Evolutionary conservation across 1,140 invertebrate genomes (phyloP).

Genomic region (Plodia interpunctella): DNA sequence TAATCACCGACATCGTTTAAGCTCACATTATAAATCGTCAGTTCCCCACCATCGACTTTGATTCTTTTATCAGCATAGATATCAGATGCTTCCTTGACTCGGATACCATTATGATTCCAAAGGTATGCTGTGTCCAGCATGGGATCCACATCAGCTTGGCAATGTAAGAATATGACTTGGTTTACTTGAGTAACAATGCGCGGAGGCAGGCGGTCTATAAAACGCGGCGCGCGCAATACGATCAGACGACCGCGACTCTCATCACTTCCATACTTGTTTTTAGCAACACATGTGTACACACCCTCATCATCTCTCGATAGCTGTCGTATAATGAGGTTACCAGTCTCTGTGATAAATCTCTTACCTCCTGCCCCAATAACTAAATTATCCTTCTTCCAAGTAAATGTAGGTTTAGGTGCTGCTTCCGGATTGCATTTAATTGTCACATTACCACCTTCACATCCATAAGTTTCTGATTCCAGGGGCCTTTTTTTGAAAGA

Average conservation of each 20-base stretch:
- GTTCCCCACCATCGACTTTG: constrained; percentile 82
- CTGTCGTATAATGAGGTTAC: constrained; percentile 91
- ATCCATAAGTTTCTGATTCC: constrained; percentile 92
- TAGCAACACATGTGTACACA: constrained; percentile 91
- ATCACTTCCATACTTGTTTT: constrained; percentile 89
- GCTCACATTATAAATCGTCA: constrained; percentile 89
- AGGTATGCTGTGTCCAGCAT: constrained; percentile 92
- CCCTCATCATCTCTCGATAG: constrained; percentile 92
- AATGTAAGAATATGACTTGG: constrained; percentile 85
- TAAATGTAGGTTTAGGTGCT: constrained; percentile 91
- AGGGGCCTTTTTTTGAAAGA: constrained; percentile 94
- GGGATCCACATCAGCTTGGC: constrained; percentile 87
- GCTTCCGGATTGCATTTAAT: constrained; percentile 96
- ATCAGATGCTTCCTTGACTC: constrained; percentile 82
- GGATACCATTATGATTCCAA: constrained; percentile 92
- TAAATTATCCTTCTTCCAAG: constrained; percentile 94
- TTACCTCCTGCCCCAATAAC: constrained; percentile 87
- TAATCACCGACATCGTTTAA: constrained; percentile 92
- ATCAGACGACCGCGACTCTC: constrained; percentile 88
- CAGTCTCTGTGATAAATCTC: constrained; percentile 87
- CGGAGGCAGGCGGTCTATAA: constrained; percentile 82
- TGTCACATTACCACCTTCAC: constrained; percentile 93
- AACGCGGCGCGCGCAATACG: constrained; percentile 87
- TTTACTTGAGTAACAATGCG: constrained; percentile 83
- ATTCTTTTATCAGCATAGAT: constrained; percentile 65